Conservation (phyloP, 2,113 vertebrate genomes). For the Ictidomys tridecemlineatus region DNA sequence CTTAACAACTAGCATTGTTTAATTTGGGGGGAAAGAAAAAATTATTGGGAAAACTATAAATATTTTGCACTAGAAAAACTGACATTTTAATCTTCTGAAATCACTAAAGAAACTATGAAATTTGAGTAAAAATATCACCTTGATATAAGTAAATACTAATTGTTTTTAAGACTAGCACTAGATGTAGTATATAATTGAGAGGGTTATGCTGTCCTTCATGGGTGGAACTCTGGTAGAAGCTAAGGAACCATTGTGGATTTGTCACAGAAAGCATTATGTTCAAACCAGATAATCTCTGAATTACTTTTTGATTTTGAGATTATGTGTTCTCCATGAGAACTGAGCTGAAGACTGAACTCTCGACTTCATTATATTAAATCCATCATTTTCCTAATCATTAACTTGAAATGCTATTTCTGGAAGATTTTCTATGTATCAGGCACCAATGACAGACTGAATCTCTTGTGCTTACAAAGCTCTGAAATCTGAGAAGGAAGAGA, state of each 20-base stretch:
- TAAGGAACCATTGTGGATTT: neutral
- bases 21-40: neutral
- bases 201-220: neutral
- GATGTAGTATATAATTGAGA: neutral
- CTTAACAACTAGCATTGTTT: neutral
- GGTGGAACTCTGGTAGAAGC: neutral
- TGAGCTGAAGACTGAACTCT: neutral
- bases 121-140: neutral
- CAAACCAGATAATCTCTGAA: neutral
- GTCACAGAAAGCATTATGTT: neutral
- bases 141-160: neutral
- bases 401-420: conserved; percentile 12
- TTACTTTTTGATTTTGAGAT: neutral
- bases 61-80: neutral
- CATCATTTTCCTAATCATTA: neutral
- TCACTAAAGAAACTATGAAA: neutral
- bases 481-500: neutral
- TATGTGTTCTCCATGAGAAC: neutral
- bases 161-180: neutral
- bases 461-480: neutral
- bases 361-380: neutral
- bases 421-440: neutral
- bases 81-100: neutral
- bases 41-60: neutral
- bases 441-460: neutral